Base-by-base conservation (phyloP, 2,113 vertebrate species). In the Tamias sibiricus region DNA sequence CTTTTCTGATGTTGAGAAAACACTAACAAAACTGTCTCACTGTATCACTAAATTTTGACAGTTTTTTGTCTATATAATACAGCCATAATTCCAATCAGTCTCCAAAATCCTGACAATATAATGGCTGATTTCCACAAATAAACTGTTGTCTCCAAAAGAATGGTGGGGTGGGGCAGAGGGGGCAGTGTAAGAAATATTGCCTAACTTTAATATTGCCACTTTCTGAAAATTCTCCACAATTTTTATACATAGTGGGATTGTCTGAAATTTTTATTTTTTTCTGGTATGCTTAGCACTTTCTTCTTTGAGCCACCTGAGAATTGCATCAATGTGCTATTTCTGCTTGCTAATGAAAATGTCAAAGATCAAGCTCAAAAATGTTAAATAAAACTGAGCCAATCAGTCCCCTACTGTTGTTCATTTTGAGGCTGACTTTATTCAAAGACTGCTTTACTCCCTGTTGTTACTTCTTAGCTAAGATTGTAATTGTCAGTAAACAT, bases 401-500 rank as follows among this genome's bases (percentile, higher is more conserved):
- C 94, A 96, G 93, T 97, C 94, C 93, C 94, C 97, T 49, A 83
- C 94, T 93, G 95, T 62, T 96, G 92, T 90, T 97, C 97, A 95
- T 91, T 97, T 92, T 88, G 79, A 96, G 28, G 84, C 76, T 8
- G 79, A 83, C 88, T 93, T 83, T 93, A 83, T 93, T 96, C 92
- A 96, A 95, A 96, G 88, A 69, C 69, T 83, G 57, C 77, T 76
- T 75, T 71, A 54, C 49, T 95, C 92, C 94, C 85, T 91, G 92
- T 96, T 86, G 77, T 64, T 97, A 94, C 66, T 95, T 93, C 93
- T 91, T 59, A 93, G 62, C 57, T 97, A 96, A 96, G 69, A 40
- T 85, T 89, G 11, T 96, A 96, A 96, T 97, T 97, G 91, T 91
- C 97, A 91, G 96, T 72, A 97, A 97, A 97, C 91, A 96, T 95